Evolutionary conservation across 2,797 vertebrate genomes (phyloP).

Genomic region (Clarias fuscus): DNA sequence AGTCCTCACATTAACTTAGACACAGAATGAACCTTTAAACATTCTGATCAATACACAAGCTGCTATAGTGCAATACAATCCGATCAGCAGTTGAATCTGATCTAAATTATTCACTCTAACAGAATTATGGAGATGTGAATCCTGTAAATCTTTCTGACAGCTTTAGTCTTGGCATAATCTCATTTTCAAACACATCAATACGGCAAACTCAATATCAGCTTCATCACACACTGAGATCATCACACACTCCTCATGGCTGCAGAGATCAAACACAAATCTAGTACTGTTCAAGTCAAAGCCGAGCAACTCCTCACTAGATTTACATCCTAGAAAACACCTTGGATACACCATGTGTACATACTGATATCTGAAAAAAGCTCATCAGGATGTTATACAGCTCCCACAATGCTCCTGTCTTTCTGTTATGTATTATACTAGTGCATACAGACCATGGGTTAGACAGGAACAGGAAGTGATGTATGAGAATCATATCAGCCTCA

Average conservation of each 20-base stretch:
- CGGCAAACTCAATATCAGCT: background rate
- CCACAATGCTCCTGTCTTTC: background rate
- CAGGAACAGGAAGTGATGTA: background rate
- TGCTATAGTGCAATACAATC: background rate
- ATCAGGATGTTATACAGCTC: background rate
- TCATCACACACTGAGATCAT: constrained; percentile 6
- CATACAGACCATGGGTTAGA: background rate
- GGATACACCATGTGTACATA: background rate
- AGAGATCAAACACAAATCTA: background rate
- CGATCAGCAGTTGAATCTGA: constrained; percentile 54
- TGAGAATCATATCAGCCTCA: background rate
- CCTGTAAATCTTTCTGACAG: constrained; percentile 6
- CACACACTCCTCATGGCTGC: background rate
- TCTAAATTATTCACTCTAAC: background rate
- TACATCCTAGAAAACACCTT: background rate
- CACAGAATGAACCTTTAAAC: background rate
- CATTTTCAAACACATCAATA: constrained; percentile 22
- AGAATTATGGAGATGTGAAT: constrained; percentile 14
- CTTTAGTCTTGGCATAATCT: background rate
- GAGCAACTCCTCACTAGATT: background rate
- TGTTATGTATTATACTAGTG: background rate
- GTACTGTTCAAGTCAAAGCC: background rate
- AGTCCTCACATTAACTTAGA: background rate
- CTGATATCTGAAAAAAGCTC: background rate
- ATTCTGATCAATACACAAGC: background rate